Percentiles rank a stretch among this genome's conserved stretches.
phyloP scores from a whole-genome alignment of 2,797 vertebrate species.

The Acanthiza pusilla region DNA sequence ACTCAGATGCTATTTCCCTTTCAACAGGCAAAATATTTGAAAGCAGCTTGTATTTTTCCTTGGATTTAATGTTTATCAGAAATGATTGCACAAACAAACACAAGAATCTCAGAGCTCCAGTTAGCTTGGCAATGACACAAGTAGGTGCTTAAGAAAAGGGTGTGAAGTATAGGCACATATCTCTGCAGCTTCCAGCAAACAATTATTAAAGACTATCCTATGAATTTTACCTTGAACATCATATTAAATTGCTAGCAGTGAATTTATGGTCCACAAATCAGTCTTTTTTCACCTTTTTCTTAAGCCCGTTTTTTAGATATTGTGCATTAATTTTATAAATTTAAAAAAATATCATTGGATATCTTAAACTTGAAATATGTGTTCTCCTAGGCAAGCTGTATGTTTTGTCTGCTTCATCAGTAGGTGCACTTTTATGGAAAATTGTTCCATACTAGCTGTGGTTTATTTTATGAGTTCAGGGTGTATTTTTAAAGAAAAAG shows the following conservation, averaged over 20 bases:
- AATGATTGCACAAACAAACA: not conserved
- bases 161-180: not conserved
- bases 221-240: not conserved
- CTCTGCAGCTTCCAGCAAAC: not conserved
- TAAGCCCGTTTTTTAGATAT: not conserved
- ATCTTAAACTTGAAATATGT: not conserved
- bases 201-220: not conserved
- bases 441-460: not conserved
- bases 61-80: not conserved
- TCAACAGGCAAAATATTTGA: not conserved
- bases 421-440: not conserved
- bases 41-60: not conserved
- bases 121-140: not conserved
- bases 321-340: not conserved
- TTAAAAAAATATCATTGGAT: not conserved
- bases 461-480: slow-evolving; percentile 19
- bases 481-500: slow-evolving; percentile 17
- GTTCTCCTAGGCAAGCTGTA: not conserved
- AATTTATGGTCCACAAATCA: not conserved
- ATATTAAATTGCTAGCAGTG: not conserved
- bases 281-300: not conserved
- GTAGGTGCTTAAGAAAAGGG: not conserved
- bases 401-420: not conserved
- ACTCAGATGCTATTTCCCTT: not conserved
- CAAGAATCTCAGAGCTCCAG: not conserved